Conservation (phyloP, 2,888 invertebrate species). For the Shargacucullia verbasci region DNA sequence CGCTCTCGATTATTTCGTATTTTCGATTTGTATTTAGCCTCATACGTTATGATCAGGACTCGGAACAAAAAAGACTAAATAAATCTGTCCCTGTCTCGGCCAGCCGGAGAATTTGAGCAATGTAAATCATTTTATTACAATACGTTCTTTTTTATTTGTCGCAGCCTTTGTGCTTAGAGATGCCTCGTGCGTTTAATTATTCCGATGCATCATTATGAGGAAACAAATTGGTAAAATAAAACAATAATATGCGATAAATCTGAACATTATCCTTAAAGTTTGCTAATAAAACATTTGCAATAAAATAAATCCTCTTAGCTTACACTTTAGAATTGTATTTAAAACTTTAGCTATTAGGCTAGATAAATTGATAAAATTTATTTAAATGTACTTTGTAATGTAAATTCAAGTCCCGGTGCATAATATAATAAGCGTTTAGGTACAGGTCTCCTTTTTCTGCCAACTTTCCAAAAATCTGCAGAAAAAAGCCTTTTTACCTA, state of each 20-base stretch:
- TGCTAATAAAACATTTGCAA: conserved; percentile 32
- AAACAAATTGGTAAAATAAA: conserved; percentile 54
- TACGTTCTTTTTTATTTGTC: conserved; percentile 79
- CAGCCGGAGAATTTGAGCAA: conserved; percentile 84
- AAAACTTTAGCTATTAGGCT: conserved; percentile 26
- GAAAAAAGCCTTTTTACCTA: no score
- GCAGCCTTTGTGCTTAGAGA: conserved; percentile 78
- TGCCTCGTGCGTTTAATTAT: conserved; percentile 70
- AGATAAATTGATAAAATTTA: background rate
- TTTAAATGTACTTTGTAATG: no score
- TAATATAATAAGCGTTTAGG: no score
- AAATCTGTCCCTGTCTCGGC: conserved; percentile 83
- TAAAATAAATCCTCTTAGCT: conserved; percentile 11
- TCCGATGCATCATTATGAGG: conserved; percentile 53
- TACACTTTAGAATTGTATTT: conserved; percentile 15
- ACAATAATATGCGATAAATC: conserved; percentile 38
- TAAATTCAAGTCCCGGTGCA: no score
- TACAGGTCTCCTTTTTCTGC: background rate
- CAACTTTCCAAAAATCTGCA: no score
- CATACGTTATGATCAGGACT: conserved; percentile 85
- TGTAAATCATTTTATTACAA: conserved; percentile 88
- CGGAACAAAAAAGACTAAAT: conserved; percentile 81
- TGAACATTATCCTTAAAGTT: conserved; percentile 31
- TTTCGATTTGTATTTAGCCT: conserved; percentile 79
- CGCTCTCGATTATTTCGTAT: conserved; percentile 60